These are phyloP conservation scores for Drosophila lini DNA, from an alignment of 1,140 invertebrate genomes.

Conservation along the genomic window DNA sequence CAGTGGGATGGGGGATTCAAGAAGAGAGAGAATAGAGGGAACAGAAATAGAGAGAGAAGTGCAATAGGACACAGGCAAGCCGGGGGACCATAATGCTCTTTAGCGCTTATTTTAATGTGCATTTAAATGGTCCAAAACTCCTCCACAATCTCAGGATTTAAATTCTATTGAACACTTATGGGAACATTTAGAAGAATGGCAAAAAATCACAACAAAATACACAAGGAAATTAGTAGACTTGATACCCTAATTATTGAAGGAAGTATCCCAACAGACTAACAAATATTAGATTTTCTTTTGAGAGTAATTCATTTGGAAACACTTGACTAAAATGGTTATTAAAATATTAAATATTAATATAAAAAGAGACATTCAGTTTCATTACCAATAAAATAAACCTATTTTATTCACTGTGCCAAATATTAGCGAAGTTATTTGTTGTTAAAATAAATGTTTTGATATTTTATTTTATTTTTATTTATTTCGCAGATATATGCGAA, in stretches of 20 bases:
- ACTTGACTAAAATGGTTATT: background rate
- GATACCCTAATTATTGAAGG: background rate
- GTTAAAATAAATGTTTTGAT: background rate
- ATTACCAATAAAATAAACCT: background rate
- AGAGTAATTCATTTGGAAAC: background rate
- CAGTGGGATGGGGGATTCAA: background rate
- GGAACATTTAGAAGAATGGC: background rate
- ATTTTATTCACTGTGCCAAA: background rate
- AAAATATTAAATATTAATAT: background rate
- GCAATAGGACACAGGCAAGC: background rate
- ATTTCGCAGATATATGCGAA: no score
- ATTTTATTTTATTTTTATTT: background rate
- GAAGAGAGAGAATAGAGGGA: background rate
- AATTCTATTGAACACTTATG: background rate
- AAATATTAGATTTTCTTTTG: background rate
- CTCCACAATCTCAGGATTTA: background rate
- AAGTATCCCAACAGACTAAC: background rate
- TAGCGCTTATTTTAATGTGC: constrained; percentile 56
- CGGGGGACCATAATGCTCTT: constrained; percentile 22
- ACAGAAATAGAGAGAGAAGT: constrained; percentile 3
- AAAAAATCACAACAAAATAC: background rate
- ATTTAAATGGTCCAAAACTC: constrained; percentile 38
- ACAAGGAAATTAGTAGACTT: background rate
- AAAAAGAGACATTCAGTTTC: no score
- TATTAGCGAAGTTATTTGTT: background rate